Evolutionary conservation across 2,888 invertebrate genomes (phyloP).

Genomic region (Tillus elongatus): DNA sequence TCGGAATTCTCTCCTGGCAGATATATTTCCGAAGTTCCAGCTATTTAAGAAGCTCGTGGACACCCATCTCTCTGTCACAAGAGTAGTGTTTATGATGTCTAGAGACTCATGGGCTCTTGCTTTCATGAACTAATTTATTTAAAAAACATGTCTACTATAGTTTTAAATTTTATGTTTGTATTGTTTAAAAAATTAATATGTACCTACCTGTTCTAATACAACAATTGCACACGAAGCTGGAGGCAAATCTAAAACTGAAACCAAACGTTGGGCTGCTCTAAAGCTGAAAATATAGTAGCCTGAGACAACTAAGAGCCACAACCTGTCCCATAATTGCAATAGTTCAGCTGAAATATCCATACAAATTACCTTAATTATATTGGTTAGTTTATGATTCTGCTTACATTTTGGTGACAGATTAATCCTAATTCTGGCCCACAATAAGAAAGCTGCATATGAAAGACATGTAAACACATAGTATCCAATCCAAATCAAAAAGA

Average conservation of each 20-base stretch:
- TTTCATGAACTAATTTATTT: no score
- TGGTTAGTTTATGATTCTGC: conserved; percentile 10
- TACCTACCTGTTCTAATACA: conserved; percentile 51
- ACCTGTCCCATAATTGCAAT: conserved; percentile 39
- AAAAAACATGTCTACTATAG: no score
- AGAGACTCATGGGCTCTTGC: no score
- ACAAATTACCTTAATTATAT: not conserved
- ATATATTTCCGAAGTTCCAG: no score
- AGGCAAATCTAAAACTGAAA: conserved; percentile 44
- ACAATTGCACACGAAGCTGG: conserved; percentile 48
- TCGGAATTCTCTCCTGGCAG: no score
- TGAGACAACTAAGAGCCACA: conserved; percentile 34
- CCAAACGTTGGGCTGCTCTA: conserved; percentile 37
- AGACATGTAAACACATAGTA: conserved; percentile 43
- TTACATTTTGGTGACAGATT: conserved; percentile 36
- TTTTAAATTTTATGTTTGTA: no score
- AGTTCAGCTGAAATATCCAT: conserved; percentile 29
- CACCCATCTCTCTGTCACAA: no score
- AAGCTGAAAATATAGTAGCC: conserved; percentile 39
- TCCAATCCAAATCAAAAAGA: conserved; percentile 47
- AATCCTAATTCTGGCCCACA: conserved; percentile 43
- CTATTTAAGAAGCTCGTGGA: no score
- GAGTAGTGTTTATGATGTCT: no score
- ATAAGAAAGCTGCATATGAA: conserved; percentile 40
- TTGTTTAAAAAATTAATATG: conserved; percentile 4